phyloP scores from a whole-genome alignment of 2,797 vertebrate genomes.

The Falco cherrug region DNA sequence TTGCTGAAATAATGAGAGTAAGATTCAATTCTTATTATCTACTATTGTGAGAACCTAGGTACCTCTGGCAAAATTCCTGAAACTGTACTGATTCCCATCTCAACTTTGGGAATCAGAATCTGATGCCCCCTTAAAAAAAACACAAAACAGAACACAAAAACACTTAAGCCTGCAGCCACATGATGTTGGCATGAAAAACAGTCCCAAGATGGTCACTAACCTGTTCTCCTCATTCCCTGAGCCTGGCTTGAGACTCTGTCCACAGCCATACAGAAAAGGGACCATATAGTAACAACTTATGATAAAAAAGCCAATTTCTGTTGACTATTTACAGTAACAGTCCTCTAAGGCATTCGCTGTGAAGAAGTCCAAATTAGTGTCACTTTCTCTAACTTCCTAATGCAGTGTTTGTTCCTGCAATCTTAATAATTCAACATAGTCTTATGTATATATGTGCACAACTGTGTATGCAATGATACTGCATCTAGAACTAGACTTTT shows the following conservation, averaged over 20 bases:
- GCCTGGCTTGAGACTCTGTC: neutral
- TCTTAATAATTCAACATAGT: neutral
- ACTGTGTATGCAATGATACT: neutral
- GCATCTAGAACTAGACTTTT: neutral
- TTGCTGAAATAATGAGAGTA: neutral
- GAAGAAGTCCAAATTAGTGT: neutral
- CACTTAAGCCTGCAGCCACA: neutral
- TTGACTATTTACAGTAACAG: neutral
- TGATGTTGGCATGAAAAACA: neutral
- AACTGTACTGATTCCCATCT: neutral
- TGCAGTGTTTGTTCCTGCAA: neutral
- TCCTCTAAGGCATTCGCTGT: neutral
- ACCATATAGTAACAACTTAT: neutral
- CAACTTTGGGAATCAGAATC: neutral
- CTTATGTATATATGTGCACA: neutral
- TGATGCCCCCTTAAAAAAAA: neutral
- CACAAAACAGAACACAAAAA: neutral
- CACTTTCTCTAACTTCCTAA: neutral
- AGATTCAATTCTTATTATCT: neutral
- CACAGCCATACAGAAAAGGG: neutral
- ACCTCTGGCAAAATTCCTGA: neutral
- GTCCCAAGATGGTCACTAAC: neutral
- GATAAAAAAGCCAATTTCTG: neutral
- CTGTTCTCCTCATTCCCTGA: neutral
- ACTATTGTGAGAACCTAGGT: neutral